These are phyloP conservation scores for Acipenser transmontanus DNA, from an alignment of 2,797 vertebrate genomes.

Conservation along the genomic window DNA sequence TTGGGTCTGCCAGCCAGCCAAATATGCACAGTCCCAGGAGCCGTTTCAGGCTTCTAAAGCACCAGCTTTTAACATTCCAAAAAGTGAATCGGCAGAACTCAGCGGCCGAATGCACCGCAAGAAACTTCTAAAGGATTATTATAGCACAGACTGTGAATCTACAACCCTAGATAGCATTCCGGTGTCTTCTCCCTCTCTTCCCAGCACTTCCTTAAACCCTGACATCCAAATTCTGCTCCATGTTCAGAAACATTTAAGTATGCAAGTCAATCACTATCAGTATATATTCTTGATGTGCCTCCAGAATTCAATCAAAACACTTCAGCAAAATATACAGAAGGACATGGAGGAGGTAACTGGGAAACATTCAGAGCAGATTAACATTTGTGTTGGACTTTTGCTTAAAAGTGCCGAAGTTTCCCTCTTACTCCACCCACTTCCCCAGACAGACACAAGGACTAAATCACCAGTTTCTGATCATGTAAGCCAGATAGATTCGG, in stretches of 20 bases:
- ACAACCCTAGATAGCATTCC: conserved; percentile 51
- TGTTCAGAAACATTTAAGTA: conserved; percentile 80
- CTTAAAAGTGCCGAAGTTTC: conserved; percentile 86
- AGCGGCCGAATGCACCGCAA: conserved; percentile 78
- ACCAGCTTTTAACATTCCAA: conserved; percentile 47
- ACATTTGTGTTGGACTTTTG: conserved; percentile 76
- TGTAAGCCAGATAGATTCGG: conserved; percentile 56
- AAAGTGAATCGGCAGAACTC: conserved; percentile 75
- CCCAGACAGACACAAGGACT: conserved; percentile 50
- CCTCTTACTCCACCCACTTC: conserved; percentile 79
- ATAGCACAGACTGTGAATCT: conserved; percentile 60
- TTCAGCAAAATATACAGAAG: conserved; percentile 81
- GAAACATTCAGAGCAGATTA: conserved; percentile 53
- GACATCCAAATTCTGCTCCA: conserved; percentile 82
- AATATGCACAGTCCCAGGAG: conserved; percentile 71
- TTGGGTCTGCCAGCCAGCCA: conserved; percentile 85
- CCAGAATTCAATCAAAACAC: conserved; percentile 79
- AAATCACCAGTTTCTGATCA: conserved; percentile 47
- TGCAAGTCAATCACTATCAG: conserved; percentile 92
- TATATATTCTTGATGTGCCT: conserved; percentile 84
- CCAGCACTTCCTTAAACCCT: conserved; percentile 55
- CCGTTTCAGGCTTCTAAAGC: conserved; percentile 42
- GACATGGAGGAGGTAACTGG: conserved; percentile 69
- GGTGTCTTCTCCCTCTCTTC: conserved; percentile 37
- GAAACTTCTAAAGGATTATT: conserved; percentile 85